Base-by-base conservation (phyloP, 2,797 vertebrate species). In the Toxotes lorentzi region DNA sequence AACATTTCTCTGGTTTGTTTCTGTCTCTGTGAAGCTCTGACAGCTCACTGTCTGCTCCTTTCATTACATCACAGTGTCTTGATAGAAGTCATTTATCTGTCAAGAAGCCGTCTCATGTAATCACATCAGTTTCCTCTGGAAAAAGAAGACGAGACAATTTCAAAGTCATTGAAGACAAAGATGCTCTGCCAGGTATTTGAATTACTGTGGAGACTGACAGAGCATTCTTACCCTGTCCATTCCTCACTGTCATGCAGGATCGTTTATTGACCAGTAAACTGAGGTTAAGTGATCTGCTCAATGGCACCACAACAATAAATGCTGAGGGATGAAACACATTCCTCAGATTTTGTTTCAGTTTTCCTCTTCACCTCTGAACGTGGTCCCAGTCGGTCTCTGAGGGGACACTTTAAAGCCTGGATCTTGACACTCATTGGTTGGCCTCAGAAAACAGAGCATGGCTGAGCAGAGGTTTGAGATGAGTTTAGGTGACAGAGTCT, bases 91-190 rank as follows among this genome's bases (percentile, higher is more conserved):
- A 41, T 56, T 71, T 23, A 23, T 63, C 73, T 53, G 27, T 73
- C 50, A 63, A 47, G 45, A 17, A 27, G 34, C 61, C 27, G 62
- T 72, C 68, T 72, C 27, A 21, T 72, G 50, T 72, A 50, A 81
- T 38, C 27, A 68, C 73, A 30, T 73, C 59, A 40, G 45, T 43
- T 72, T 72, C 68, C 54, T 70, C 23, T 5, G 13, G 47, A 60
- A 34, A 43, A 54, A 53, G 5, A 35, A 8, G 45, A 70, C 1
- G 8, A 63, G 53, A 50, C 30, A 9, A 66, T 60, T 43, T 70
- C 19, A 70, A 41, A 50, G 43, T 19, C 16, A 11, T 17, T 57
- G 30, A 4, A 41, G 19, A 27, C 10, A 10, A 24, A 10, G 13
- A 23, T 14, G 16, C n/a, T 35, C 32, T 30, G 24, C 0, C 23